Percentiles rank a stretch among this genome's conserved stretches.
Evolutionary conservation across 2,888 invertebrate genomes (phyloP).

Genomic region (Andrena chrysosceles): DNA sequence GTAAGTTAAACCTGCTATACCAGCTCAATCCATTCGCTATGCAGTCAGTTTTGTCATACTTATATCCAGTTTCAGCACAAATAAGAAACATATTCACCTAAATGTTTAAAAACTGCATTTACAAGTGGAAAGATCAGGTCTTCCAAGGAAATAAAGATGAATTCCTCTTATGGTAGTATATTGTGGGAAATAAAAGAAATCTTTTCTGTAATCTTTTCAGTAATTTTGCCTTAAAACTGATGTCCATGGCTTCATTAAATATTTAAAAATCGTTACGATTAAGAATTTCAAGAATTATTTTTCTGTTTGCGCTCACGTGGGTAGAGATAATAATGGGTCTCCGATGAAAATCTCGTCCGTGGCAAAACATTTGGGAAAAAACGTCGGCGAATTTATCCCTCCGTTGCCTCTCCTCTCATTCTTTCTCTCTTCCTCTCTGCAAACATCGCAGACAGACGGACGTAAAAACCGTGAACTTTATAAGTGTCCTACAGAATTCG

Average conservation of each 20-base stretch:
- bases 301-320: slow-evolving; percentile 34
- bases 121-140: too few species aligned
- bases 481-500: slow-evolving; percentile 45
- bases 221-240: too few species aligned
- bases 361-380: slow-evolving; percentile 17
- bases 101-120: not conserved
- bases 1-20: too few species aligned
- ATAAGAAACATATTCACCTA: not conserved
- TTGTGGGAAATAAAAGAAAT: too few species aligned
- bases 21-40: too few species aligned
- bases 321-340: slow-evolving; percentile 27
- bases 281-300: slow-evolving; percentile 13
- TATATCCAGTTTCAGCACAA: not conserved
- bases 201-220: too few species aligned
- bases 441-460: not conserved
- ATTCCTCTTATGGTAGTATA: too few species aligned
- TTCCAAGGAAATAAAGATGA: too few species aligned
- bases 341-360: slow-evolving; percentile 29
- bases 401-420: slow-evolving; percentile 28
- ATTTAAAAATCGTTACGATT: too few species aligned
- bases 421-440: not conserved
- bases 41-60: too few species aligned
- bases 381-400: slow-evolving; percentile 22
- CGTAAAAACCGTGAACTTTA: slow-evolving; percentile 34
- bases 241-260: too few species aligned